Percentiles rank a stretch among this genome's conserved stretches.
Evolutionary conservation across 1,140 invertebrate species (phyloP).

Genomic region (Drosophila nasuta): DNA sequence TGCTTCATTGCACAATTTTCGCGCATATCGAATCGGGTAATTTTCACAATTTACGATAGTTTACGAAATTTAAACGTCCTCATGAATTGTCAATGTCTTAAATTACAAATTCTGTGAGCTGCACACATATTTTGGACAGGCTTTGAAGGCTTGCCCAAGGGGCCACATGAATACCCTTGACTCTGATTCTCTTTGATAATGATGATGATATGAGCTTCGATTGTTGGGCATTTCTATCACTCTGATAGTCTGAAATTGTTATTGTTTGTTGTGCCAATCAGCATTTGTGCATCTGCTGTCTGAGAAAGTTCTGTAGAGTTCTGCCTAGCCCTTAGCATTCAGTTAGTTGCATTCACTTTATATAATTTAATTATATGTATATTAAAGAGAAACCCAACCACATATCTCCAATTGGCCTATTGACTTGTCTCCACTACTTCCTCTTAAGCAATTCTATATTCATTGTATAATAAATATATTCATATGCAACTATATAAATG

Average conservation of each 20-base stretch:
- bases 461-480: too few relatives aligned
- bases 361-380: too few relatives aligned
- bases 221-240: not conserved
- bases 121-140: constrained; percentile 1
- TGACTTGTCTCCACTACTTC: too few relatives aligned
- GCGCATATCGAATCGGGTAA: constrained; percentile 73
- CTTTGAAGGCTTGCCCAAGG: not conserved
- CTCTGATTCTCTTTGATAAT: not conserved
- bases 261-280: not conserved
- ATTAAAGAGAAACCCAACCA: too few relatives aligned
- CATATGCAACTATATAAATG: too few relatives aligned
- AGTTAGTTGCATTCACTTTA: too few relatives aligned
- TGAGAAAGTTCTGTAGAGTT: not conserved
- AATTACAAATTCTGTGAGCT: constrained; percentile 60
- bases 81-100: constrained; percentile 71
- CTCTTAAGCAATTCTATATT: too few relatives aligned
- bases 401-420: too few relatives aligned
- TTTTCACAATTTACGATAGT: constrained; percentile 68
- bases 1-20: constrained; percentile 75
- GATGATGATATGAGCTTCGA: not conserved
- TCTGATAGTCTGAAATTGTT: not conserved
- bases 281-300: not conserved
- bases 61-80: constrained; percentile 63
- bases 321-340: too few relatives aligned
- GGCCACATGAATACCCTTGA: constrained; percentile 1